Evolutionary conservation across 2,888 invertebrate genomes (phyloP).

Genomic region (Allacma fusca): DNA sequence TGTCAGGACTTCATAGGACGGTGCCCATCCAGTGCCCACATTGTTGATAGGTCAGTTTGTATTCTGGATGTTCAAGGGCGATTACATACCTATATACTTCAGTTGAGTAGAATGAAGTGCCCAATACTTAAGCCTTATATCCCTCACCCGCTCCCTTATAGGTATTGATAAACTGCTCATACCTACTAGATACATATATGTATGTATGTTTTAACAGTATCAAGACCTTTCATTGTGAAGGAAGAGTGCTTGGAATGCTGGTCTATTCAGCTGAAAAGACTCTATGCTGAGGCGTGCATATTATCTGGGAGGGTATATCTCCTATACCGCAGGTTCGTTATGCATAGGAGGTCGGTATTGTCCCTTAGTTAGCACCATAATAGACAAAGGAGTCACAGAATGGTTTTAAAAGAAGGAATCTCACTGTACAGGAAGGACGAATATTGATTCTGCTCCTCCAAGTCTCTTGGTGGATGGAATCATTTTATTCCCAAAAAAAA

Average conservation of each 20-base stretch:
- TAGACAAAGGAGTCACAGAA: constrained; percentile 40
- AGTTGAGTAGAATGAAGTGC: background rate
- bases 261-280: constrained; percentile 31
- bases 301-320: background rate
- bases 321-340: background rate
- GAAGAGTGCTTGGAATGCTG: constrained; percentile 38
- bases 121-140: background rate
- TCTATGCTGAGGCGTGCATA: constrained; percentile 2
- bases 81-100: background rate
- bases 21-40: constrained; percentile 32
- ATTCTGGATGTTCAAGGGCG: constrained; percentile 10
- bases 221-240: background rate
- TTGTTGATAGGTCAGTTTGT: constrained; percentile 48
- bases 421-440: constrained; percentile 19
- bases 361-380: constrained; percentile 31
- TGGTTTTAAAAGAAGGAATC: constrained; percentile 40
- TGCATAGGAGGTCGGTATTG: constrained; percentile 23
- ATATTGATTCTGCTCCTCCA: background rate
- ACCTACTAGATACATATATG: background rate
- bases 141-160: too few species aligned
- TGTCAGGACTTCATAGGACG: background rate
- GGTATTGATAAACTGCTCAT: background rate
- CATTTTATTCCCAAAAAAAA: too few species aligned
- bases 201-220: background rate
- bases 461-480: too few species aligned